Conservation (phyloP, 2,797 vertebrate species). For the Microctenopoma stevenorrisi region DNA sequence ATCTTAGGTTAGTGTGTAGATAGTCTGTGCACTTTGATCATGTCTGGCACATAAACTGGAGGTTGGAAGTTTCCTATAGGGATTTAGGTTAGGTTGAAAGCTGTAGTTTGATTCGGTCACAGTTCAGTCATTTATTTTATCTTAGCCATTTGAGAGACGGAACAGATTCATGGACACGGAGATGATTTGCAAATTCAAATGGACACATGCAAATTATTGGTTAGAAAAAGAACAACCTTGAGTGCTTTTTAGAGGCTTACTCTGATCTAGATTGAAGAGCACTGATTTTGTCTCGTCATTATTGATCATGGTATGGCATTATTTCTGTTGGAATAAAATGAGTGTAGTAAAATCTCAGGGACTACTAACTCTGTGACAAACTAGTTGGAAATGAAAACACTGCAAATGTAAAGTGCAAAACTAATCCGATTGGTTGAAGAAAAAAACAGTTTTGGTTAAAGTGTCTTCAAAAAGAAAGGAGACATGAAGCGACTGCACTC, state of each 20-base stretch:
- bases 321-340: not conserved
- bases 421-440: not conserved
- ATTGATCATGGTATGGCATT: too few species aligned
- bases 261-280: too few species aligned
- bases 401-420: constrained; percentile 15
- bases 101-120: too few species aligned
- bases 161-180: too few species aligned
- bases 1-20: not conserved
- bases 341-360: not conserved
- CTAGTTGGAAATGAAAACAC: too few species aligned
- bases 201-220: not conserved
- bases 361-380: not conserved
- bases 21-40: not conserved
- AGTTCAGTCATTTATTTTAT: too few species aligned
- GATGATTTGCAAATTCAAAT: too few species aligned
- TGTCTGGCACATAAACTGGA: not conserved
- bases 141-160: too few species aligned
- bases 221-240: not conserved
- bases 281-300: too few species aligned
- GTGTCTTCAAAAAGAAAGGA: not conserved
- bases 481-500: constrained; percentile 37
- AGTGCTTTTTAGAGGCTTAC: too few species aligned
- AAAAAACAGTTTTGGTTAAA: constrained; percentile 20
- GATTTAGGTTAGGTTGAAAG: too few species aligned
- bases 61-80: not conserved